Base-by-base conservation (phyloP, 2,888 invertebrate genomes). In the Busseola fusca region DNA sequence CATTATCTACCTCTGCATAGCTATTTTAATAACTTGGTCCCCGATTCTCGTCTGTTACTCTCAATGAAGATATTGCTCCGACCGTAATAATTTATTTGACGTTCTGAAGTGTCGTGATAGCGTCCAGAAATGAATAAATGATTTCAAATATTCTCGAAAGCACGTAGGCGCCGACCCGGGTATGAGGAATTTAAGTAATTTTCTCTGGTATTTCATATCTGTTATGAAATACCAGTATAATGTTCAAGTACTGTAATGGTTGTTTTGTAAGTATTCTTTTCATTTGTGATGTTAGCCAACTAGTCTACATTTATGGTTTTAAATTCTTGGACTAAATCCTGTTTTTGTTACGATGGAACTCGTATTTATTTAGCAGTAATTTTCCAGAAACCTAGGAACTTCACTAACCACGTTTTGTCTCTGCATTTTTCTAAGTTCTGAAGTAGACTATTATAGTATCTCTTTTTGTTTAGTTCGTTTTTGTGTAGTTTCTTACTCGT, bases 71-170 rank as follows among this genome's bases (percentile, higher is more conserved):
- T 84, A 83, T 83, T 74, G 72, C 83, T 37, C 30, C 65, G 70
- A 81, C 74, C 82, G 72, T 78, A 73, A 77, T 84, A 80, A 75
- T 82, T 86, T 84, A 86, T 86, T 78, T 79, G 67, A 83, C 80
- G 80, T 77, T 82, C 83, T 78, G 75, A 80, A 84, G 75, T 81
- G 80, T 72, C 81, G 63, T 74, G 82, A 87, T 83, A 83, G 76
- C 81, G 80, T 82, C 81, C 74, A 70, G 77, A 74, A 84, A 80
- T 84, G 83, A 81, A 86, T 87, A 82, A 84, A 87, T 84, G 80
- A 82, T 75, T 71, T 74, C 66, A 71, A 73, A 81, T 72, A 40
- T 82, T 76, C 72, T 63, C n/a, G 40, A 25, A 63, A 59, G 52
- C 72, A 68, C 68, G 64, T 64, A 62, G 45, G 18, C 34, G 16